Percentiles rank a stretch among this genome's conserved stretches.
phyloP scores from a whole-genome alignment of 2,797 vertebrate genomes.

The Microhierax caerulescens region DNA sequence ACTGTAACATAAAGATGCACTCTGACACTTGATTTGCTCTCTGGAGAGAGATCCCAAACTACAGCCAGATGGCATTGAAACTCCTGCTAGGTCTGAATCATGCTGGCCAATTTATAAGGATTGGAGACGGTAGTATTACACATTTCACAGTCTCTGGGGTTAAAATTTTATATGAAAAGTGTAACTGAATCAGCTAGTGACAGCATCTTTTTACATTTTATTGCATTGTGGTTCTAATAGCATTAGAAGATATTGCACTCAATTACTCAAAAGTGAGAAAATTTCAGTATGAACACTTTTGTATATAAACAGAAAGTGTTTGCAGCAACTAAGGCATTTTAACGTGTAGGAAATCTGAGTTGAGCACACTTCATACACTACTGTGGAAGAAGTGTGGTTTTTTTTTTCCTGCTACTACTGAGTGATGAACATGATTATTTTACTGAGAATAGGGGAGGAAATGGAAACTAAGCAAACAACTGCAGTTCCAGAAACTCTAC shows the following conservation, averaged over 20 bases:
- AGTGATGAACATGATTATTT: constrained; percentile 24
- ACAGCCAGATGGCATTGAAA: not conserved
- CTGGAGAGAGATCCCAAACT: constrained; percentile 13
- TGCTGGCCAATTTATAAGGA: not conserved
- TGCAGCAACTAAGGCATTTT: not conserved
- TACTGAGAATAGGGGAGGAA: constrained; percentile 14
- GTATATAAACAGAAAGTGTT: not conserved
- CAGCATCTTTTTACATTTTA: not conserved
- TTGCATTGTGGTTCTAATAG: not conserved
- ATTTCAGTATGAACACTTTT: not conserved
- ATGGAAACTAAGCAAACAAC: constrained; percentile 40
- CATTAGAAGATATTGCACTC: not conserved
- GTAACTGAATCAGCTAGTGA: not conserved
- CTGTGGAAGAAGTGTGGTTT: not conserved
- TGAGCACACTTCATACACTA: not conserved
- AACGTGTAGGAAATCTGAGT: constrained; percentile 21
- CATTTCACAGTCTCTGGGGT: not conserved
- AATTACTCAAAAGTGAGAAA: constrained; percentile 17
- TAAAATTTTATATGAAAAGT: not conserved
- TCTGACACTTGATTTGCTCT: constrained; percentile 23
- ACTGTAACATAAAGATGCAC: not conserved
- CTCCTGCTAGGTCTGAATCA: not conserved
- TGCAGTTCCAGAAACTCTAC: constrained; percentile 37
- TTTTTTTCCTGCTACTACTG: not conserved
- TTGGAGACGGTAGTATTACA: not conserved